Conservation (phyloP, 2,797 vertebrate species). For the Cyclopterus lumpus region DNA sequence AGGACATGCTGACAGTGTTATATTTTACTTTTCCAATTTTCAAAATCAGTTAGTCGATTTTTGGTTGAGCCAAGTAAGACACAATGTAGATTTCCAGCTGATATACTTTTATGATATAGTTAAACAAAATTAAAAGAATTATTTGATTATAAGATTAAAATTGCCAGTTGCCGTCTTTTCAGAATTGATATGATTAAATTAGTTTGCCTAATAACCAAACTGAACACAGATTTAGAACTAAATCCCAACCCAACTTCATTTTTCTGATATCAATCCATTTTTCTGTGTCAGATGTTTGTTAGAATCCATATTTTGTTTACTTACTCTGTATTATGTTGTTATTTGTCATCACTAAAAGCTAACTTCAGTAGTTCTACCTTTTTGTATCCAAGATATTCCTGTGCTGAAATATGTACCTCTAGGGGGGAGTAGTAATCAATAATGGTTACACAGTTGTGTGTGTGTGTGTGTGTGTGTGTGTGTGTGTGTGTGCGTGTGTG, state of each 20-base stretch:
- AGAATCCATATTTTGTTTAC: not conserved
- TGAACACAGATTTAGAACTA: conserved; percentile 7
- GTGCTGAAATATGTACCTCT: conserved; percentile 67
- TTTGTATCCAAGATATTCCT: conserved; percentile 22
- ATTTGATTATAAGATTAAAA: not conserved
- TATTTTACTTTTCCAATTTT: not conserved
- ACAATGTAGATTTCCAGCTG: not conserved
- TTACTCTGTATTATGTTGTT: not conserved
- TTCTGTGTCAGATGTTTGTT: not conserved
- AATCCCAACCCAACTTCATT: not conserved
- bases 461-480: too few relatives aligned
- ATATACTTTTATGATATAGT: not conserved
- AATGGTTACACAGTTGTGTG: conserved; percentile 23
- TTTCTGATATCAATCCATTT: not conserved
- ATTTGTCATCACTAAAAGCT: not conserved
- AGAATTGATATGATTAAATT: not conserved
- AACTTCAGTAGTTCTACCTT: not conserved
- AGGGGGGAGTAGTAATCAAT: conserved; percentile 87
- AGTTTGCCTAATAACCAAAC: not conserved
- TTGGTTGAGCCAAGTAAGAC: not conserved
- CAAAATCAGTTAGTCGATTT: not conserved
- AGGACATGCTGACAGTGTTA: not conserved
- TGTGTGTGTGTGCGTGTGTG: too few relatives aligned
- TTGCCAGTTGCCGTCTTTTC: conserved; percentile 2
- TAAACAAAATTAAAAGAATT: not conserved